Conservation (phyloP, 2,888 invertebrate genomes). For the Callimorpha dominula region DNA sequence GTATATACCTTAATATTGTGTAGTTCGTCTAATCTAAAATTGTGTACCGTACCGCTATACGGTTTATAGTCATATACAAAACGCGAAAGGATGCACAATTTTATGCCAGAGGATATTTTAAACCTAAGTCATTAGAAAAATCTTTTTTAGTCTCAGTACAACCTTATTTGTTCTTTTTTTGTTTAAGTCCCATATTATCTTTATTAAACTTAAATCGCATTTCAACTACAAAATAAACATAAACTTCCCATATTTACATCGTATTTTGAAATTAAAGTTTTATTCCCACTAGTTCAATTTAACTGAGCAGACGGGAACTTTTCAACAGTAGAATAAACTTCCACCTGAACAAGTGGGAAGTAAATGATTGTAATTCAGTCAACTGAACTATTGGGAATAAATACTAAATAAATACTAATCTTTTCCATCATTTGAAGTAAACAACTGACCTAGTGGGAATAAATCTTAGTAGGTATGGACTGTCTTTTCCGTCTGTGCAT, state of each 20-base stretch:
- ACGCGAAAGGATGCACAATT: background rate
- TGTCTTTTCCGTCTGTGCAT: background rate
- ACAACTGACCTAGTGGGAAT: background rate
- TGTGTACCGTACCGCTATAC: background rate
- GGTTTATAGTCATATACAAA: background rate
- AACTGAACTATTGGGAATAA: too few relatives aligned
- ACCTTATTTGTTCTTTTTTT: background rate
- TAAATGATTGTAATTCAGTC: background rate
- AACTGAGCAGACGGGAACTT: background rate
- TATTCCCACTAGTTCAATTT: background rate
- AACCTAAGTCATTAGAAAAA: background rate
- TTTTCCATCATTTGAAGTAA: background rate
- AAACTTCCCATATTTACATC: background rate
- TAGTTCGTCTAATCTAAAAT: background rate
- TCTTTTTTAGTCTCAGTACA: background rate
- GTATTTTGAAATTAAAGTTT: background rate
- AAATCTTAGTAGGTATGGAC: background rate
- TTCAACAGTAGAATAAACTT: background rate
- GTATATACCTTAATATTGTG: slow-evolving; percentile 10
- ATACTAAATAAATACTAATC: too few relatives aligned
- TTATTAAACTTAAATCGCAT: too few relatives aligned
- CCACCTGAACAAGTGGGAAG: background rate
- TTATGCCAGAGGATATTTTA: background rate
- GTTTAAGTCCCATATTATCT: background rate
- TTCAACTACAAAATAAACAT: background rate